A percentile compares a stretch with the other conserved stretches of the same genome.
Evolutionary conservation across 2,113 vertebrate species (phyloP).

Genomic region (Phyllostomus discolor): DNA sequence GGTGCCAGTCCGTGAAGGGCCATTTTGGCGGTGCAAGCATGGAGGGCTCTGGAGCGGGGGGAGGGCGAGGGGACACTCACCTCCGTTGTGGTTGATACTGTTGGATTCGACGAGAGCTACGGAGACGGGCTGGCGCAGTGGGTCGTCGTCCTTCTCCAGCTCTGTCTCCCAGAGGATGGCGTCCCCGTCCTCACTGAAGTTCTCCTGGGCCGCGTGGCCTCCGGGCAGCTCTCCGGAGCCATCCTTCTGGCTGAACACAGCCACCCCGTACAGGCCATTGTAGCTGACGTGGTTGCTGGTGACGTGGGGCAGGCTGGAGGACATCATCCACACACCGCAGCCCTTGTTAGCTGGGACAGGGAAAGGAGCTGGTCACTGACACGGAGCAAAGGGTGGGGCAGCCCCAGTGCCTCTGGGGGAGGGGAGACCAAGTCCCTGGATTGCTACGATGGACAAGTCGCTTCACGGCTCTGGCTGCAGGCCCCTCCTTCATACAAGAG

Average conservation of each 20-base stretch:
- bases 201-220: conserved; percentile 84
- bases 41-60: neutral
- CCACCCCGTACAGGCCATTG: conserved; percentile 90
- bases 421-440: neutral
- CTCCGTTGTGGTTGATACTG: conserved; percentile 90
- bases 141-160: conserved; percentile 88
- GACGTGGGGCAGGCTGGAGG: conserved; percentile 91
- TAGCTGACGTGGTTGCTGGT: conserved; percentile 88
- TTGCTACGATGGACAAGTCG: neutral
- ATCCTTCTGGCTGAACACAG: conserved; percentile 90
- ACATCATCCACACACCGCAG: conserved; percentile 93
- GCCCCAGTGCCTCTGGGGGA: neutral
- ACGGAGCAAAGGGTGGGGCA: fast-evolving
- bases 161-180: conserved; percentile 88
- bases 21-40: neutral
- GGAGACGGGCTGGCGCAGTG: conserved; percentile 81
- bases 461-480: neutral
- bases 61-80: conserved; percentile 40
- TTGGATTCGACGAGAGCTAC: conserved; percentile 90
- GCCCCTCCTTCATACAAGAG: neutral
- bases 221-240: conserved; percentile 79
- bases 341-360: conserved; percentile 86
- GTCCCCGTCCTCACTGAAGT: conserved; percentile 90
- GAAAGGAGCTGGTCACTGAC: neutral
- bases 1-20: neutral